A percentile compares a stretch with the other conserved stretches of the same genome.
These are phyloP conservation scores for Pungitius pungitius DNA, from an alignment of 2,113 vertebrate genomes.

Conservation along the genomic window DNA sequence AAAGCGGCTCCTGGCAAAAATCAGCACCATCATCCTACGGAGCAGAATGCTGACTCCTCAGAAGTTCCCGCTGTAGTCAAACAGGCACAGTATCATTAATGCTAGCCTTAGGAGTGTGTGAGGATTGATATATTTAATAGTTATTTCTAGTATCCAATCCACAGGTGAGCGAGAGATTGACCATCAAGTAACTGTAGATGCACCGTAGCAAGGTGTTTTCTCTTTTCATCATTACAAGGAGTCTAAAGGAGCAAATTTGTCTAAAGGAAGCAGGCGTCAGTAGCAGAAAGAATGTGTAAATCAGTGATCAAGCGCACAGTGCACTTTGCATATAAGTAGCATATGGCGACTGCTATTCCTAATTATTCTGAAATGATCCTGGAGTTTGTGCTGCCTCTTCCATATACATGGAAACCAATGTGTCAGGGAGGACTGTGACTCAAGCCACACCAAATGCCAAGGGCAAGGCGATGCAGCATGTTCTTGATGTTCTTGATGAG, in stretches of 20 bases:
- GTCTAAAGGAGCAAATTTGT: background rate
- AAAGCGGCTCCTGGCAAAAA: constrained; percentile 17
- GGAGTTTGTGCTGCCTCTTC: background rate
- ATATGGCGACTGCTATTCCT: background rate
- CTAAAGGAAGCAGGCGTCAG: background rate
- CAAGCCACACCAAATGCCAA: background rate
- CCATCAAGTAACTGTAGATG: background rate
- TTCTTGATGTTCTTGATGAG: background rate
- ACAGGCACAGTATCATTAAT: background rate
- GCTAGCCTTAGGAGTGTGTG: background rate
- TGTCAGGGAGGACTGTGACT: constrained; percentile 1
- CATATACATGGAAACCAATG: background rate
- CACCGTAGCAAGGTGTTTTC: background rate
- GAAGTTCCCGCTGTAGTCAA: constrained; percentile 26
- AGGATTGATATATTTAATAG: background rate
- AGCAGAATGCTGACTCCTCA: constrained; percentile 33
- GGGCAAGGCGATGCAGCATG: background rate
- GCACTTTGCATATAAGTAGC: background rate
- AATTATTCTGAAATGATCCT: background rate
- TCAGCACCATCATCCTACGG: constrained; percentile 21
- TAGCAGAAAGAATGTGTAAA: background rate
- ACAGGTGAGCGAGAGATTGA: background rate
- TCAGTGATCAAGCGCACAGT: background rate
- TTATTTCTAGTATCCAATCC: background rate
- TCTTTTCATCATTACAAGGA: background rate